Conservation (phyloP, 2,113 vertebrate species). For the Neolamprologus toae region DNA sequence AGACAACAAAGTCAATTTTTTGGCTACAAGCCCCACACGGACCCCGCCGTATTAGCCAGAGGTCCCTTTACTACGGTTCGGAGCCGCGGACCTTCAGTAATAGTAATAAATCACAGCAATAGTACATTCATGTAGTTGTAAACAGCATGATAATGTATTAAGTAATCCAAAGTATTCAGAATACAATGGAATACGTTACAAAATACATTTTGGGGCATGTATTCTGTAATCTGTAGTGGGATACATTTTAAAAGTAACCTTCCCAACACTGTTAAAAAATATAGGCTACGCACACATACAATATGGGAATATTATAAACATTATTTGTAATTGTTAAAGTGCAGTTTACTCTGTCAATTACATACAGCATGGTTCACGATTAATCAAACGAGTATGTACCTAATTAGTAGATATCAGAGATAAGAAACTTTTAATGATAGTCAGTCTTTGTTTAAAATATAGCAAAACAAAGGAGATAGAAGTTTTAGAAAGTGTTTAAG, state of each 20-base stretch:
- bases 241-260: neutral
- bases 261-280: neutral
- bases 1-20: neutral
- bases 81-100: neutral
- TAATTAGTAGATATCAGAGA: neutral
- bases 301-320: neutral
- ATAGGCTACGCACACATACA: neutral
- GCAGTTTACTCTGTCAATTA: neutral
- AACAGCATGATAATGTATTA: neutral
- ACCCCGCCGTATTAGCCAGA: fast-evolving
- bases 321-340: neutral
- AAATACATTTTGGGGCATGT: neutral
- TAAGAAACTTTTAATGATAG: neutral
- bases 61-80: fast-evolving
- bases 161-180: neutral
- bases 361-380: neutral
- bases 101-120: neutral
- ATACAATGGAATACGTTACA: neutral
- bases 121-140: neutral
- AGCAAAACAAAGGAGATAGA: neutral
- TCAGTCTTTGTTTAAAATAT: neutral
- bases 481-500: neutral
- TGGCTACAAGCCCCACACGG: fast-evolving
- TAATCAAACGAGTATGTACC: neutral
- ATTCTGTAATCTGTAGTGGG: fast-evolving